Evolutionary conservation across 1,140 invertebrate genomes (phyloP).

Genomic region (Cyclargus thomasi): DNA sequence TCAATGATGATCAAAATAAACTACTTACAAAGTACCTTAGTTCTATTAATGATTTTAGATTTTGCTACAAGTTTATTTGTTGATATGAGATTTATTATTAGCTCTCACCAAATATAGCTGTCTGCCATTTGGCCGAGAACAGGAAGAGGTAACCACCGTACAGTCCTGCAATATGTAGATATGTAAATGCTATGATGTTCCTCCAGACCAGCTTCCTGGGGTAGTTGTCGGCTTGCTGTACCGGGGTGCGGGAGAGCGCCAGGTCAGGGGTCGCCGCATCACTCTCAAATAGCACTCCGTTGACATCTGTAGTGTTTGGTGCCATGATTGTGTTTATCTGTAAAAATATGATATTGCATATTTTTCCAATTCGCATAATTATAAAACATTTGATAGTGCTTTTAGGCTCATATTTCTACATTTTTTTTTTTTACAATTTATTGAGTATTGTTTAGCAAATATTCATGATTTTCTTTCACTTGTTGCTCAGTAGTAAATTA

Average conservation of each 20-base stretch:
- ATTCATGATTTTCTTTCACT: too few relatives aligned
- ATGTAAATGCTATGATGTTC: slow-evolving; percentile 90
- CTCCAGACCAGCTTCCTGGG: slow-evolving; percentile 89
- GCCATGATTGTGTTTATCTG: slow-evolving; percentile 58
- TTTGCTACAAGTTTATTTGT: too few relatives aligned
- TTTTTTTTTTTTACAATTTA: too few relatives aligned
- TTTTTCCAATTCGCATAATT: too few relatives aligned
- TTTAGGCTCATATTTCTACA: too few relatives aligned
- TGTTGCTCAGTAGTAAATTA: too few relatives aligned
- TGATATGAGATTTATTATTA: not conserved
- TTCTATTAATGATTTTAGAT: too few relatives aligned
- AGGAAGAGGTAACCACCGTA: slow-evolving; percentile 90
- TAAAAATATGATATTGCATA: not conserved
- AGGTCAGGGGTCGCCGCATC: slow-evolving; percentile 77
- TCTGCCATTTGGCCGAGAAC: slow-evolving; percentile 85
- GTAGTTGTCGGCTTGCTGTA: slow-evolving; percentile 68
- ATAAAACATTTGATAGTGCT: too few relatives aligned
- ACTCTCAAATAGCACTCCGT: slow-evolving; percentile 80
- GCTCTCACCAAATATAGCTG: slow-evolving; percentile 85
- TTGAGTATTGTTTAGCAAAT: too few relatives aligned
- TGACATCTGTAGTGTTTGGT: slow-evolving; percentile 77
- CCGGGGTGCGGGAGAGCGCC: slow-evolving; percentile 50
- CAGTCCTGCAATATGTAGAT: slow-evolving; percentile 90
- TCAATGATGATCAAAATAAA: too few relatives aligned
- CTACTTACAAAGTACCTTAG: too few relatives aligned